Base-by-base conservation (phyloP, 2,888 invertebrate genomes). In the Rhogogaster chlorosoma region DNA sequence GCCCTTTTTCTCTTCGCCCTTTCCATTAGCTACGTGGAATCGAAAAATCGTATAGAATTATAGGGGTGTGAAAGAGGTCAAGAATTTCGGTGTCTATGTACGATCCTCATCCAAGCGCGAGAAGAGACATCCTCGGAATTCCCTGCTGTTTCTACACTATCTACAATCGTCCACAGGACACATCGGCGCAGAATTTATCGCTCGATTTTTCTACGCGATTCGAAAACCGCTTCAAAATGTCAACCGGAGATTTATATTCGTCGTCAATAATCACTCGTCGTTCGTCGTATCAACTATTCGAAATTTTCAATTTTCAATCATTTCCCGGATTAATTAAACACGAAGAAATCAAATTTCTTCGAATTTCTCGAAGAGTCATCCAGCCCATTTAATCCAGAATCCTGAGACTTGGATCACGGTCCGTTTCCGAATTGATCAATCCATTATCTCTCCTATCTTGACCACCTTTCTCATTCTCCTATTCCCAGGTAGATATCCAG, bases 381-480 rank as follows among this genome's bases (percentile, higher is more conserved):
- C 9, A 5, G 1, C 32, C n/a, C 7, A 6, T 70, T 70, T 36
- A 9, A 70, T 70, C n/a, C 32, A 0, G n/a, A 70, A 29, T 70
- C 10, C 61, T 6, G 0, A 26, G 22, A 22, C 61, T 12, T 36
- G 18, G 70, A 32, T 70, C 36, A 12, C 12, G 26, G 26, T 32
- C 29, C n/a, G 15, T 70, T 70, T 32, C 77, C 26, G 32, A 18
- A 49, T 53, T 53, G 49, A 29, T 77, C 77, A 77, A 77, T 53
- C 77, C 49, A 53, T 77, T 77, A 77, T 53, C 77, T 18, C 26
- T 26, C 53, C n/a, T 49, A 49, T 77, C 53, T 77, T 49, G 49
- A 3, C 18, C 73, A 26, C 42, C 38, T 42, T 73, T 42, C 15
- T 10, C 22, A 10, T 10, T 10, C 42, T 22, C 12, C 15, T 9